Evolutionary conservation across 2,888 invertebrate species (phyloP).

Genomic region (Himalopsyche japonica): DNA sequence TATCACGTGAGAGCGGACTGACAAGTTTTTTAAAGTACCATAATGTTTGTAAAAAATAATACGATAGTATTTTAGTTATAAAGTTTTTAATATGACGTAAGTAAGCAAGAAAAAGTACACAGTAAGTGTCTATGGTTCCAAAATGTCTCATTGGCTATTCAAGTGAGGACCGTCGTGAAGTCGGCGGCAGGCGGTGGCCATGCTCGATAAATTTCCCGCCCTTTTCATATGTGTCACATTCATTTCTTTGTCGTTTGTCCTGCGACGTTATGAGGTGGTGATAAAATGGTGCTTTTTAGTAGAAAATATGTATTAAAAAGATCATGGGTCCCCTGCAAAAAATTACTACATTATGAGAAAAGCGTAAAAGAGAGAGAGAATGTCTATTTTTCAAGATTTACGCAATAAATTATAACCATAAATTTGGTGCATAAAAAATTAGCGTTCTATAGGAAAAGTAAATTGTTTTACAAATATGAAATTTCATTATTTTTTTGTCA

Average conservation of each 20-base stretch:
- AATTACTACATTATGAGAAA: conserved; percentile 18
- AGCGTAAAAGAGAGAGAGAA: neutral
- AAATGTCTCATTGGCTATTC: conserved; percentile 24
- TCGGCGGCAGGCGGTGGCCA: conserved; percentile 16
- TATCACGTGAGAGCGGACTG: too few species aligned
- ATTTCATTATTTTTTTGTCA: too few species aligned
- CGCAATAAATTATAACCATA: neutral
- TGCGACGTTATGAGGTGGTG: neutral
- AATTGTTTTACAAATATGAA: too few species aligned
- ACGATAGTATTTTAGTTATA: neutral
- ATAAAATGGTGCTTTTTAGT: conserved; percentile 3
- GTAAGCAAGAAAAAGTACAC: neutral
- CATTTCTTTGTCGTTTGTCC: conserved; percentile 23
- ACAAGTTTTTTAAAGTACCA: too few species aligned
- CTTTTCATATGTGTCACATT: conserved; percentile 27
- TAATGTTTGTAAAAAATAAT: neutral
- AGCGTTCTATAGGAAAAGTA: too few species aligned
- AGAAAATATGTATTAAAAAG: conserved; percentile 24
- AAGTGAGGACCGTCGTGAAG: conserved; percentile 18
- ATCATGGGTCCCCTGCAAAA: conserved; percentile 12
- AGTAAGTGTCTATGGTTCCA: conserved; percentile 9
- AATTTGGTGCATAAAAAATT: neutral
- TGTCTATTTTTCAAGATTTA: neutral
- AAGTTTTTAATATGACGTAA: neutral
- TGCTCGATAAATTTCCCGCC: conserved; percentile 26